Conservation (phyloP, 1,140 invertebrate genomes). For the Lysiphlebus fabarum region DNA sequence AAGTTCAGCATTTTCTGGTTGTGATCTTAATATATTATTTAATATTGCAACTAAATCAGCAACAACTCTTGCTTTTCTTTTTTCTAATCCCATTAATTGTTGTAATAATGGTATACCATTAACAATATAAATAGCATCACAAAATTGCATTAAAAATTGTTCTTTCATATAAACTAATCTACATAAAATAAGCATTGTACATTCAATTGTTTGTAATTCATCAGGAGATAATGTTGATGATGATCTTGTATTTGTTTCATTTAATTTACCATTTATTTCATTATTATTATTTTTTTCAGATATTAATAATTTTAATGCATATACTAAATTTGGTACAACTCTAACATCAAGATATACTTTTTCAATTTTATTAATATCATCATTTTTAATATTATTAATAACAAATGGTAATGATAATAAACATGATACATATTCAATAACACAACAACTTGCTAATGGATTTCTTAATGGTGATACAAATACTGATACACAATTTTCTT, state of each 20-base stretch:
- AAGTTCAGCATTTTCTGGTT: slow-evolving; percentile 71
- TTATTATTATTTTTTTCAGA: slow-evolving; percentile 20
- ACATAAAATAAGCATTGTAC: slow-evolving; percentile 66
- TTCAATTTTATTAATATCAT: slow-evolving; percentile 60
- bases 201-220: slow-evolving; percentile 64
- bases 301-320: slow-evolving; percentile 66
- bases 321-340: slow-evolving; percentile 73
- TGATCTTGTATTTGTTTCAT: slow-evolving; percentile 52
- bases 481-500: slow-evolving; percentile 70
- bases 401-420: slow-evolving; percentile 70
- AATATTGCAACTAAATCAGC: slow-evolving; percentile 68
- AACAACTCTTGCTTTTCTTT: slow-evolving; percentile 61
- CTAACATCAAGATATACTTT: slow-evolving; percentile 71
- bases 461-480: slow-evolving; percentile 70
- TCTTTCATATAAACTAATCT: slow-evolving; percentile 68
- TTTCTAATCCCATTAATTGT: slow-evolving; percentile 57
- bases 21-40: slow-evolving; percentile 68
- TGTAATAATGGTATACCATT: slow-evolving; percentile 52
- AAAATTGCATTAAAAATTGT: slow-evolving; percentile 73
- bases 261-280: slow-evolving; percentile 35
- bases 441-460: slow-evolving; percentile 61
- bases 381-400: slow-evolving; percentile 51
- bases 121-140: slow-evolving; percentile 69
- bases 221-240: slow-evolving; percentile 57
- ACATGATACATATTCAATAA: slow-evolving; percentile 67